A percentile compares a stretch with the other conserved stretches of the same genome.
Evolutionary conservation across 2,888 invertebrate species (phyloP).

Genomic region (Thymelicus acteon): DNA sequence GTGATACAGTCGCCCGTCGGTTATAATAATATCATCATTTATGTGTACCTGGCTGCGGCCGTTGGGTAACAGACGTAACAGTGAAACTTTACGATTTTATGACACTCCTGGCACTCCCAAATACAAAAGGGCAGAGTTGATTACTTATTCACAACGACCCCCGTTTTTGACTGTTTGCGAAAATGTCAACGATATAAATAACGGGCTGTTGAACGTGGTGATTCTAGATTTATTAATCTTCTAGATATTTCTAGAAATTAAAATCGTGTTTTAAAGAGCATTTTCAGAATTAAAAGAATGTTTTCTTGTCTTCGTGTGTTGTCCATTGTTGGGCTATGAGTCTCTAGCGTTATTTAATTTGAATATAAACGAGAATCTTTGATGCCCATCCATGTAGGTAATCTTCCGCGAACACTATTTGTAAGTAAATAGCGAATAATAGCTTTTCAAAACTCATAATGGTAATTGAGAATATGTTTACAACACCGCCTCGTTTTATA

Average conservation of each 20-base stretch:
- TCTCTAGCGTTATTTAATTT: too few species aligned
- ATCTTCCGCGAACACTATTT: too few species aligned
- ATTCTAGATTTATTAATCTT: too few species aligned
- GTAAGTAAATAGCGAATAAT: slow-evolving; percentile 6
- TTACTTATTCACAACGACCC: slow-evolving; percentile 26
- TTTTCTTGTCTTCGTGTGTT: too few species aligned
- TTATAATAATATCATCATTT: slow-evolving; percentile 11
- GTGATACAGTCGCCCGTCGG: not conserved
- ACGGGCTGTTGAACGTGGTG: not conserved
- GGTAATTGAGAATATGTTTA: slow-evolving; percentile 14
- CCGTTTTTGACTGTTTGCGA: slow-evolving; percentile 5
- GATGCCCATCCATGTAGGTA: not conserved
- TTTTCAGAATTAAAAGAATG: too few species aligned
- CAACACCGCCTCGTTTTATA: slow-evolving; percentile 10
- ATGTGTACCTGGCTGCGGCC: slow-evolving; percentile 1
- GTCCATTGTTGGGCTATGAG: too few species aligned
- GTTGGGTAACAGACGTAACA: slow-evolving; percentile 18
- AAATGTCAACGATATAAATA: slow-evolving; percentile 29
- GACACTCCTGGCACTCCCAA: slow-evolving; percentile 34
- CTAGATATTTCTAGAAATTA: too few species aligned
- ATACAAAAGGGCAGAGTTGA: slow-evolving; percentile 31
- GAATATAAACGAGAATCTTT: not conserved
- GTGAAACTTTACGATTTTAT: slow-evolving; percentile 24
- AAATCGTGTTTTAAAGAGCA: too few species aligned
- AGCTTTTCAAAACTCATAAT: slow-evolving; percentile 15